A percentile compares a stretch with the other conserved stretches of the same genome.
Conservation (phyloP, 64 coral and sea anemone species). For the Montipora efflorescens region DNA sequence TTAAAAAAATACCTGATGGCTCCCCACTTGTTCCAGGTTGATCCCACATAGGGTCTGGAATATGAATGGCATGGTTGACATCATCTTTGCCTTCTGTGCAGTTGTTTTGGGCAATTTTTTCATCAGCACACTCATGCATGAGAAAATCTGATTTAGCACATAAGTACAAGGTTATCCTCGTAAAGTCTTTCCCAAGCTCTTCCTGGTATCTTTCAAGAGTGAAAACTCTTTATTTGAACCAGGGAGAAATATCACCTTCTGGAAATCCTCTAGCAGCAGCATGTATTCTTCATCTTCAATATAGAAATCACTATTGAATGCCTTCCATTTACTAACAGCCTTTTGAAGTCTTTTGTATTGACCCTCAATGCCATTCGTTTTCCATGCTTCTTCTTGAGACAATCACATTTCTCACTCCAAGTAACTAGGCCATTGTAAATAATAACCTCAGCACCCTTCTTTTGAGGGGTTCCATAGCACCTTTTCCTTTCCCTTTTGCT, state of each 20-base stretch:
- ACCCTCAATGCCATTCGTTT: slow-evolving; percentile 61
- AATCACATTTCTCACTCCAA: slow-evolving; percentile 27
- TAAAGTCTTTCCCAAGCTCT: slow-evolving; percentile 80
- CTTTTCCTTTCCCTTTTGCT: not conserved
- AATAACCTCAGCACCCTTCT: not conserved
- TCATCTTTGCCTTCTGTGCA: too few species aligned
- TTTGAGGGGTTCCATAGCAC: not conserved
- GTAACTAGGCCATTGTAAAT: slow-evolving; percentile 53
- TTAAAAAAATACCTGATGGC: too few species aligned
- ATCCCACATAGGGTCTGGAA: too few species aligned
- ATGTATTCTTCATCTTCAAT: slow-evolving; percentile 77
- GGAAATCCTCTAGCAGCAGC: slow-evolving; percentile 58
- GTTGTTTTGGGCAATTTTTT: too few species aligned
- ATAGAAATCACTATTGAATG: slow-evolving; percentile 59
- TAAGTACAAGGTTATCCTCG: slow-evolving; percentile 74
- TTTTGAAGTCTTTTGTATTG: slow-evolving; percentile 57
- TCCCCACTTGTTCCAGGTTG: too few species aligned
- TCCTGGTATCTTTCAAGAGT: slow-evolving; percentile 60
- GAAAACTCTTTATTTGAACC: slow-evolving; percentile 68
- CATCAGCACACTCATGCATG: too few species aligned
- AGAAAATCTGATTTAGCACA: slow-evolving; percentile 21
- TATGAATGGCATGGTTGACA: too few species aligned
- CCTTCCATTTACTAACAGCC: slow-evolving; percentile 71
- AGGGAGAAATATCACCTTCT: slow-evolving; percentile 79
- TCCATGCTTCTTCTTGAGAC: slow-evolving; percentile 63